Conservation (phyloP, 2,888 invertebrate species). For the Linhomoeus sp. region DNA sequence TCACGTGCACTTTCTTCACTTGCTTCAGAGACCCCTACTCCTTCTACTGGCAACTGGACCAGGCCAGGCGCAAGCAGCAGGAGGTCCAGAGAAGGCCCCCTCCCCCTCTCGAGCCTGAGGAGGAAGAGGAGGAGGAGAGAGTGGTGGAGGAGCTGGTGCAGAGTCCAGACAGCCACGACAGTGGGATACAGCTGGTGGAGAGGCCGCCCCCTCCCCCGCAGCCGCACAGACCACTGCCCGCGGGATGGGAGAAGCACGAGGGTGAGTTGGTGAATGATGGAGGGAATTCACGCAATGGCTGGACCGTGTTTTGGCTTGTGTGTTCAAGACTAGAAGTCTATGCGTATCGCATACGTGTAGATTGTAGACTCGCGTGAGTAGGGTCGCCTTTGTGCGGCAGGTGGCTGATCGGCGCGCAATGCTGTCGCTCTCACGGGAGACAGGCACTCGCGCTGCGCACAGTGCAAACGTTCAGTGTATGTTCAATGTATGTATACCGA, state of each 20-base stretch:
- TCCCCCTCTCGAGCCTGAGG: slow-evolving; percentile 8
- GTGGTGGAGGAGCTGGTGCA: slow-evolving; percentile 3
- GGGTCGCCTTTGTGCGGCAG: too few relatives aligned
- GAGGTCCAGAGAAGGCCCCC: slow-evolving; percentile 10
- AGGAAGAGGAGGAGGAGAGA: slow-evolving; percentile 6
- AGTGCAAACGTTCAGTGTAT: too few relatives aligned
- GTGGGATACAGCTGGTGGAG: slow-evolving; percentile 17
- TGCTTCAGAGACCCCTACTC: slow-evolving; percentile 28
- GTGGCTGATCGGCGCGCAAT: too few relatives aligned
- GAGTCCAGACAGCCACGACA: slow-evolving; percentile 22
- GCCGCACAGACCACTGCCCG: slow-evolving; percentile 39
- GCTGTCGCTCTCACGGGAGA: too few relatives aligned
- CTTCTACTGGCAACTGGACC: slow-evolving; percentile 28
- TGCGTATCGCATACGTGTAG: too few relatives aligned
- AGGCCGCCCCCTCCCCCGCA: background rate
- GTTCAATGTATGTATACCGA: too few relatives aligned
- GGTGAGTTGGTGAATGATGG: slow-evolving; percentile 37
- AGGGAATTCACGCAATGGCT: too few relatives aligned
- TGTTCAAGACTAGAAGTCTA: too few relatives aligned
- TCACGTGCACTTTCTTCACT: slow-evolving; percentile 17
- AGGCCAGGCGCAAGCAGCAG: slow-evolving; percentile 12
- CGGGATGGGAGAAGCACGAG: slow-evolving; percentile 85
- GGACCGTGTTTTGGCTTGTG: too few relatives aligned
- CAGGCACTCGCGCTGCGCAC: too few relatives aligned
- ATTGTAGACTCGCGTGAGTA: too few relatives aligned